Evolutionary conservation across 2,888 invertebrate species (phyloP).

Genomic region (Apamea crenata): DNA sequence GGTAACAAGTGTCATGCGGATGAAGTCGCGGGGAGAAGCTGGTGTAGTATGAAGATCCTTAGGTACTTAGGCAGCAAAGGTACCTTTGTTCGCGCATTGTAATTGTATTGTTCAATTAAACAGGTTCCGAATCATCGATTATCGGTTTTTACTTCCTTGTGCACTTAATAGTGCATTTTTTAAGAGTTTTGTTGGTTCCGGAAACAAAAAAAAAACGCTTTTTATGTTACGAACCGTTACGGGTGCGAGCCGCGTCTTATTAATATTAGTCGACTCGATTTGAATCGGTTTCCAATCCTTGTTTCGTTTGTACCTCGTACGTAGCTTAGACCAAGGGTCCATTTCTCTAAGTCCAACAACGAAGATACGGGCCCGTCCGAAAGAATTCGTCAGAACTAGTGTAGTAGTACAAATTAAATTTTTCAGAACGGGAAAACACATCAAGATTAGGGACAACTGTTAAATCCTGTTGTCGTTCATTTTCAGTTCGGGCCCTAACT

Average conservation of each 20-base stretch:
- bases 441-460: not conserved
- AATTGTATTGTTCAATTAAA: conserved; percentile 29
- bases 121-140: conserved; percentile 35
- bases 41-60: not conserved
- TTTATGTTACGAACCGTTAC: not conserved
- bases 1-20: too few relatives aligned
- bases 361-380: not conserved
- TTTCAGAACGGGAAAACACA: not conserved
- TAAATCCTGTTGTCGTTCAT: not conserved
- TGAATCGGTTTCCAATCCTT: not conserved
- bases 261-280: not conserved
- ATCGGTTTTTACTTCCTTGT: conserved; percentile 41
- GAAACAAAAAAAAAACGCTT: not conserved
- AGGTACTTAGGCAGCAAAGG: not conserved
- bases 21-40: too few relatives aligned
- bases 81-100: conserved; percentile 28
- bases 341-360: not conserved
- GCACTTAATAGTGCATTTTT: conserved; percentile 24
- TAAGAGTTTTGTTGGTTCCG: conserved; percentile 35
- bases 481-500: not conserved
- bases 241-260: too few relatives aligned
- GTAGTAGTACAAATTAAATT: not conserved
- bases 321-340: not conserved
- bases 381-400: too few relatives aligned
- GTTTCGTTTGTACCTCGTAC: not conserved